Evolutionary conservation across 2,797 vertebrate genomes (phyloP).

Genomic region (Sebastes iracundus): DNA sequence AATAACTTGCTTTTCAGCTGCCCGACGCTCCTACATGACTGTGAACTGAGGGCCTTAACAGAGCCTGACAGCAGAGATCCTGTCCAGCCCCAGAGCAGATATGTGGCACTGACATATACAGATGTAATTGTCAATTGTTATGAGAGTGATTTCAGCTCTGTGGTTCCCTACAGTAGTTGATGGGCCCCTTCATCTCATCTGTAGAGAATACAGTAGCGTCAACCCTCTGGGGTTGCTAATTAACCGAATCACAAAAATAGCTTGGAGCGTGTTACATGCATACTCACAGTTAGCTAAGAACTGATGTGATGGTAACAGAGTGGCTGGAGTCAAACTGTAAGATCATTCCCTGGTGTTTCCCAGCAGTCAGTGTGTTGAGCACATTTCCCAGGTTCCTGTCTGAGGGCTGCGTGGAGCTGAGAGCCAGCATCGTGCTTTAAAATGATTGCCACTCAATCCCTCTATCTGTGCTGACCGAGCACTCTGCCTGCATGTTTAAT

Average conservation of each 20-base stretch:
- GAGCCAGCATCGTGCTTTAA: slow-evolving; percentile 44
- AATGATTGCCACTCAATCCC: slow-evolving; percentile 55
- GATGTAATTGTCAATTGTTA: slow-evolving; percentile 11
- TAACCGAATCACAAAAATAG: slow-evolving; percentile 33
- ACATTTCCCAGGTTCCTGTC: slow-evolving; percentile 28
- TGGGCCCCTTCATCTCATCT: slow-evolving; percentile 15
- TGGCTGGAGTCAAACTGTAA: neutral
- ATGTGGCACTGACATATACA: neutral
- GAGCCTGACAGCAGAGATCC: neutral
- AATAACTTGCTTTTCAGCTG: neutral
- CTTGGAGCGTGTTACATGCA: slow-evolving; percentile 7
- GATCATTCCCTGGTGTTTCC: slow-evolving; percentile 6
- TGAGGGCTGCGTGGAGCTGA: slow-evolving; percentile 1
- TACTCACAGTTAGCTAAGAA: neutral
- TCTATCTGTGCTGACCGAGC: slow-evolving; percentile 54
- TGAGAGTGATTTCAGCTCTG: slow-evolving; percentile 8
- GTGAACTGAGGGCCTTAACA: neutral
- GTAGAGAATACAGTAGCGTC: slow-evolving; percentile 10
- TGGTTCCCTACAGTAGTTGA: neutral
- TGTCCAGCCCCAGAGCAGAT: neutral
- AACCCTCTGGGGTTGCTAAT: slow-evolving; percentile 26
- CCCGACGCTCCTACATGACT: neutral
- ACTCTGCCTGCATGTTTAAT: slow-evolving; percentile 47
- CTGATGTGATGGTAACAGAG: slow-evolving; percentile 1
- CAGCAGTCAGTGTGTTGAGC: slow-evolving; percentile 1